phyloP scores from a whole-genome alignment of 2,113 vertebrate species.

The Amphiprion ocellaris region DNA sequence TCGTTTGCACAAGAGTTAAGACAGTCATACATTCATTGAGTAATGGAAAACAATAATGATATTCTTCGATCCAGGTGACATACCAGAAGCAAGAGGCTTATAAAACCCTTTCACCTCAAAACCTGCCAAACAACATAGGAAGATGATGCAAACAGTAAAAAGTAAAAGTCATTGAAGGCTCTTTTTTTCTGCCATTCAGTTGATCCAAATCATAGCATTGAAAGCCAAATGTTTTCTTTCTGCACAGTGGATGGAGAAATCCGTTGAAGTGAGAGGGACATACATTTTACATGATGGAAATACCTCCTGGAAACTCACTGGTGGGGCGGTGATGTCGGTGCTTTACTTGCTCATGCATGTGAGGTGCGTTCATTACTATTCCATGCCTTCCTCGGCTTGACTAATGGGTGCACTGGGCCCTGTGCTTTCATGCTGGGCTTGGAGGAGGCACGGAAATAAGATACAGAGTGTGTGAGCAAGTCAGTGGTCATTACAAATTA shows the following conservation, averaged over 20 bases:
- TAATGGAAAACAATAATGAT: conserved; percentile 1
- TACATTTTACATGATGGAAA: conserved; percentile 71
- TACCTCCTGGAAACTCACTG: conserved; percentile 56
- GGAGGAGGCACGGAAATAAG: conserved; percentile 63
- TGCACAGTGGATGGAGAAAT: conserved; percentile 13
- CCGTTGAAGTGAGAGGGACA: conserved; percentile 28
- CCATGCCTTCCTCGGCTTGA: conserved; percentile 66
- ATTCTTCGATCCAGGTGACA: no score
- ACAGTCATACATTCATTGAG: neutral
- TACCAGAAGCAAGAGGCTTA: no score
- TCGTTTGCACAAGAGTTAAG: conserved; percentile 1
- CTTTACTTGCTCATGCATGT: conserved; percentile 57
- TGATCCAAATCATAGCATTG: neutral
- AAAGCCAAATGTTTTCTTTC: neutral
- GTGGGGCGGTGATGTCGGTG: neutral
- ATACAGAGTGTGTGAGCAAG: conserved; percentile 56
- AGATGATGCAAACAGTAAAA: neutral
- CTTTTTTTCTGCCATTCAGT: neutral
- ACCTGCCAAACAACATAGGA: neutral
- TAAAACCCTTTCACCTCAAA: no score
- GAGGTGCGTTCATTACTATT: conserved; percentile 71
- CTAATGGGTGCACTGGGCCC: conserved; percentile 66
- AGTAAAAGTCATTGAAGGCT: no score
- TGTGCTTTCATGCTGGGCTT: conserved; percentile 50
- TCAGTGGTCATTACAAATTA: conserved; percentile 45